These are phyloP conservation scores for Saimiri boliviensis DNA, from an alignment of 2,113 vertebrate species.

Conservation along the genomic window DNA sequence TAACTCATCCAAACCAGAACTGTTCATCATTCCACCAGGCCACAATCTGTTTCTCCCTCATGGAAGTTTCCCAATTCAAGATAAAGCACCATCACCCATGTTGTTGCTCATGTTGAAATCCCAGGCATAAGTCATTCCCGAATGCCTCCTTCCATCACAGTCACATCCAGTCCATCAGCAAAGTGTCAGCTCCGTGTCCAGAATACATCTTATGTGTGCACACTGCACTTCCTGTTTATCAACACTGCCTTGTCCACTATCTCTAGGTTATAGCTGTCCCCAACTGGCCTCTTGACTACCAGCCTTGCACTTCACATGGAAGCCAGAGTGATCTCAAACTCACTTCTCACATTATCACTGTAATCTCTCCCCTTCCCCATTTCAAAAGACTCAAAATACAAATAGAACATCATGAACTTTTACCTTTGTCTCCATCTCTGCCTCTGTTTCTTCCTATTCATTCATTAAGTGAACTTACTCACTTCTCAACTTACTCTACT, in stretches of 20 bases:
- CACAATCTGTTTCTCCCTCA: background rate
- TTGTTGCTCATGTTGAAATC: background rate
- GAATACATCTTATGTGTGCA: background rate
- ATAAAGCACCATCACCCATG: background rate
- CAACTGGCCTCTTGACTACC: background rate
- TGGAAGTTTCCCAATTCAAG: background rate
- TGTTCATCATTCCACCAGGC: background rate
- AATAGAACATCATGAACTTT: background rate
- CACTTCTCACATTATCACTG: background rate
- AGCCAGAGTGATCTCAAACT: background rate
- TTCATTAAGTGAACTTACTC: too few relatives aligned
- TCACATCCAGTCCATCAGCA: background rate
- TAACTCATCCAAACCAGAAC: background rate
- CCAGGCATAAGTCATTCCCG: background rate
- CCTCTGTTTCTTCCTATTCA: background rate
- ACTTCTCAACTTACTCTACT: background rate
- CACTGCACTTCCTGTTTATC: background rate
- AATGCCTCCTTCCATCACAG: background rate
- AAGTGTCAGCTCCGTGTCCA: background rate
- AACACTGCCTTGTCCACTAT: background rate
- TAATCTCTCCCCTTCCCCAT: background rate
- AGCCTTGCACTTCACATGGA: background rate
- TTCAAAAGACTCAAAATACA: background rate
- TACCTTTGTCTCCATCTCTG: background rate
- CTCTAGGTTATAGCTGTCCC: background rate